Evolutionary conservation across 2,888 invertebrate species (phyloP), one percentile per base, ranked within the genome.

Genomic region (Cataglyphis albicans): DNA sequence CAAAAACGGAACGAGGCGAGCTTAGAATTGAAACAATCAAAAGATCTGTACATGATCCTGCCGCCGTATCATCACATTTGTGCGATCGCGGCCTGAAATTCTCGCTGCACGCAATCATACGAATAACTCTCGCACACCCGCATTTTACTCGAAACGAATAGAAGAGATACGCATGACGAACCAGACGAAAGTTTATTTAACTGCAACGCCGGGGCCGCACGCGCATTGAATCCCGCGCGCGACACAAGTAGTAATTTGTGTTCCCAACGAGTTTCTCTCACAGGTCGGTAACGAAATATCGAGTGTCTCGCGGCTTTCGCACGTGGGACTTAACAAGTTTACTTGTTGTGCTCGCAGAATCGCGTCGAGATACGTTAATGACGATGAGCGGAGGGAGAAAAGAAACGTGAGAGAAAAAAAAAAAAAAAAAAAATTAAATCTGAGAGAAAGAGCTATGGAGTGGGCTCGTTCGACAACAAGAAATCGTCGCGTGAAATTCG

Each of bases 221-320:
- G 21, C 38, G 70, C 59, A 4, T 59, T 44, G 74, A 70, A 59
- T 72, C 57, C 21, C 41, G 78, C 35, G 44, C 32, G 44, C 52
- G n/a, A 52, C 52, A 73, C 78, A 80, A 80, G 74, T 59, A 59
- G 57, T 80, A 73, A 80, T 80, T 80, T 80, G 65, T 80, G 73
- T 73, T 80, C 73, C 44, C 44, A 61, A 80, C 78, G 25, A 80
- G 74, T 73, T 80, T 73, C 78, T 59, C 78, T 70, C 57, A 52
- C 52, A 35, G 7, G 57, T 44, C 21, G 73, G 74, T 59, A 59
- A 73, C 74, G 73, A 78, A 72, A 78, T 73, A 78, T 59, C 41
- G 18, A 5, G 29, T 18, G n/a, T 74, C 59, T 44, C 73, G 73
- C 44, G 29, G 44, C 44, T 52, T 64, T 52, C 38, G 38, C 38